Conservation (phyloP, 2,797 vertebrate genomes). For the Pelochelys cantorii region DNA sequence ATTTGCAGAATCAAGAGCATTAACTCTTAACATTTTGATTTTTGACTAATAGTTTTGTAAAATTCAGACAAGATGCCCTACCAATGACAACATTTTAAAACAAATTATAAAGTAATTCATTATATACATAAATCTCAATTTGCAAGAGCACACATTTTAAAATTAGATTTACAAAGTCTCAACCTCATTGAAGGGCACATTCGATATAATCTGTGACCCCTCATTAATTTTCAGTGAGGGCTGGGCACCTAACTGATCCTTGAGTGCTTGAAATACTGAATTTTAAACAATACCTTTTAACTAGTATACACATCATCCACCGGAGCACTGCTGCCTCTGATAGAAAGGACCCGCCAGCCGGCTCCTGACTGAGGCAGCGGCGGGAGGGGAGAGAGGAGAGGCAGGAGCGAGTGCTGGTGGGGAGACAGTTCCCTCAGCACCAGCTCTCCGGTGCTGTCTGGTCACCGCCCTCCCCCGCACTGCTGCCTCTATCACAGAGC, state of each 20-base stretch:
- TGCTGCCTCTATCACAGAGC: too few species aligned
- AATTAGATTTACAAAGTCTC: background rate
- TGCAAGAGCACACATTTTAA: background rate
- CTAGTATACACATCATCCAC: background rate
- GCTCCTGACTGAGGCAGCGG: too few species aligned
- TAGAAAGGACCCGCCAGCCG: too few species aligned
- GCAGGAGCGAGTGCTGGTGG: too few species aligned
- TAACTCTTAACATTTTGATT: background rate
- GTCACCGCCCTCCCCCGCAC: too few species aligned
- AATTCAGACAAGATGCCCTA: background rate
- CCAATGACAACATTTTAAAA: background rate
- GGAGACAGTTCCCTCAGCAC: too few species aligned
- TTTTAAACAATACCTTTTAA: background rate
- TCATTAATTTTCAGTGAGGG: background rate
- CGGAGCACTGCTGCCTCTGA: too few species aligned
- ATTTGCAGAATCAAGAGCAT: background rate
- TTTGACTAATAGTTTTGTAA: background rate
- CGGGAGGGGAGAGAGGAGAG: too few species aligned
- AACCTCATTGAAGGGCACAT: background rate
- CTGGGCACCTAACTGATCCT: background rate
- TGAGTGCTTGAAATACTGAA: background rate
- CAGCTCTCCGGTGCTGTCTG: too few species aligned
- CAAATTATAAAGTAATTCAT: background rate
- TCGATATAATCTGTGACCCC: background rate
- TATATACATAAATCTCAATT: background rate